phyloP scores from a whole-genome alignment of 1,140 invertebrate genomes.

The Laodelphax striatellus region DNA sequence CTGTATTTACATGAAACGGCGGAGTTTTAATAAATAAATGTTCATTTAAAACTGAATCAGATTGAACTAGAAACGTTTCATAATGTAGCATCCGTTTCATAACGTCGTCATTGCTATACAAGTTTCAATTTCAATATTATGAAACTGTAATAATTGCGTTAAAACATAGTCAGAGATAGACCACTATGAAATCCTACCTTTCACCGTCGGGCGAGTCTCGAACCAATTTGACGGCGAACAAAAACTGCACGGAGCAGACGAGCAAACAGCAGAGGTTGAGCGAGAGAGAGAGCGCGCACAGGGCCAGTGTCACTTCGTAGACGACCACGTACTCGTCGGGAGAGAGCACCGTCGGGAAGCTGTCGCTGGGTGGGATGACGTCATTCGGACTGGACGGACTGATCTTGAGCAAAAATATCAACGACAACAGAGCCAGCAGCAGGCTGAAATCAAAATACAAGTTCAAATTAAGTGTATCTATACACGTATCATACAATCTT shows the following conservation, averaged over 20 bases:
- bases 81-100: too few species aligned
- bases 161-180: too few species aligned
- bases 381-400: slow-evolving; percentile 46
- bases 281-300: slow-evolving; percentile 76
- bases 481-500: too few species aligned
- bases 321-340: slow-evolving; percentile 73
- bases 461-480: too few species aligned
- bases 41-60: too few species aligned
- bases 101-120: too few species aligned
- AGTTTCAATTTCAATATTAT: too few species aligned
- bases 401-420: slow-evolving; percentile 76
- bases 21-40: too few species aligned
- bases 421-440: slow-evolving; percentile 64
- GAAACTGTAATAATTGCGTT: too few species aligned
- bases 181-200: slow-evolving; percentile 29
- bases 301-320: slow-evolving; percentile 78
- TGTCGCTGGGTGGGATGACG: slow-evolving; percentile 34
- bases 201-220: slow-evolving; percentile 53
- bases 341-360: slow-evolving; percentile 41
- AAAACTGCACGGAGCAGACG: slow-evolving; percentile 87
- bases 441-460: slow-evolving; percentile 29
- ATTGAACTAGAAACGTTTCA: too few species aligned
- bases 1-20: too few species aligned
- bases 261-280: slow-evolving; percentile 82
- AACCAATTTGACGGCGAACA: slow-evolving; percentile 83